phyloP scores from a whole-genome alignment of 1,140 invertebrate genomes.

The Zelostemma sp. region DNA sequence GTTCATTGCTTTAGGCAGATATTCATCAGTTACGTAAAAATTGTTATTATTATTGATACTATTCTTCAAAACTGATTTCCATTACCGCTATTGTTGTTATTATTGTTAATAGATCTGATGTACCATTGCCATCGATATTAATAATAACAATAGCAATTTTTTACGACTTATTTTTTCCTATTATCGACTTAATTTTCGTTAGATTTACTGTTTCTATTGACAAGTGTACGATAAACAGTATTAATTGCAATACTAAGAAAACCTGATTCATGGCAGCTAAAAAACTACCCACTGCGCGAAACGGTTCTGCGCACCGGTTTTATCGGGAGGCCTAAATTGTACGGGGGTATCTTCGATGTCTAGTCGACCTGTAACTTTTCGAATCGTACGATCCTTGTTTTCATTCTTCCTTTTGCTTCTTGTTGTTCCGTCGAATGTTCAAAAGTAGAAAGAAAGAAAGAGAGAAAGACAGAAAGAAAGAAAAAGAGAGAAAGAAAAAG shows the following conservation, averaged over 20 bases:
- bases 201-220: constrained; percentile 52
- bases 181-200: constrained; percentile 18
- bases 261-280: constrained; percentile 66
- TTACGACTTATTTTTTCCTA: constrained; percentile 32
- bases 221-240: constrained; percentile 60
- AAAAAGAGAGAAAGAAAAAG: constrained; percentile 33
- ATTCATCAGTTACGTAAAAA: neutral
- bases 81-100: no score
- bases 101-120: no score
- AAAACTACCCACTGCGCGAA: constrained; percentile 66
- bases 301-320: constrained; percentile 62
- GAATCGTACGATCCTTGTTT: constrained; percentile 31
- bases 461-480: constrained; percentile 37
- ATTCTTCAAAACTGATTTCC: no score
- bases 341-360: constrained; percentile 46
- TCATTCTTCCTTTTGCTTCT: constrained; percentile 45
- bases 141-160: constrained; percentile 46
- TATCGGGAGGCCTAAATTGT: constrained; percentile 54
- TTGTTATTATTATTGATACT: constrained; percentile 20
- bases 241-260: constrained; percentile 58
- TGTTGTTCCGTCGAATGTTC: constrained; percentile 45
- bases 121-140: neutral
- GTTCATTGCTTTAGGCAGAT: no score
- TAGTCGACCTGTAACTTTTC: constrained; percentile 51
- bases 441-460: constrained; percentile 32